A percentile compares a stretch with the other conserved stretches of the same genome.
These are phyloP conservation scores for Lysandra coridon DNA, from an alignment of 2,888 invertebrate species.

Conservation along the genomic window DNA sequence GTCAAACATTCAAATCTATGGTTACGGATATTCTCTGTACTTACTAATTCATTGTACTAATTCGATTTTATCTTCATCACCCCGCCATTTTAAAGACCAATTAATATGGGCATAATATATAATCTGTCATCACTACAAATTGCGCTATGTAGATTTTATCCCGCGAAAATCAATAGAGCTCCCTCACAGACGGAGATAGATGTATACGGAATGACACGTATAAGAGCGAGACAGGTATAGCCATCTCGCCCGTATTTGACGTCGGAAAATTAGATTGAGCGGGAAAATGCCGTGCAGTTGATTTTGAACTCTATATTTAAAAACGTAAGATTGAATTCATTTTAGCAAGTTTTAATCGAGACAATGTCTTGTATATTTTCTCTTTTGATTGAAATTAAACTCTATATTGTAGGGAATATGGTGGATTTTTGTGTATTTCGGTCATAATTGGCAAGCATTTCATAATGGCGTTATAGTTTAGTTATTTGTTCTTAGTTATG, in stretches of 20 bases:
- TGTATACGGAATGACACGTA: constrained; percentile 5
- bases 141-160: constrained; percentile 59
- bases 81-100: background rate
- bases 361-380: background rate
- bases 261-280: constrained; percentile 50
- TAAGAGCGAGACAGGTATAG: constrained; percentile 44
- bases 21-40: too few relatives aligned
- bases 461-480: constrained; percentile 62
- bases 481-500: constrained; percentile 57
- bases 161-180: constrained; percentile 66
- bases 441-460: constrained; percentile 61
- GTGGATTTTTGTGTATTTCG: background rate
- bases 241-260: constrained; percentile 46
- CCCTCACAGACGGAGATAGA: constrained; percentile 38
- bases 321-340: constrained; percentile 30
- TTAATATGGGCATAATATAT: constrained; percentile 24
- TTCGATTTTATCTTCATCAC: background rate
- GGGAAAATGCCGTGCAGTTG: background rate
- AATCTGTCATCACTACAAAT: constrained; percentile 45
- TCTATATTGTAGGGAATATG: background rate
- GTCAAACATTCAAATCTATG: too few relatives aligned
- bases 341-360: constrained; percentile 13
- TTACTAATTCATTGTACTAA: background rate
- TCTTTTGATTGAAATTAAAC: background rate
- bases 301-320: constrained; percentile 34